A percentile compares a stretch with the other conserved stretches of the same genome.
phyloP scores from a whole-genome alignment of 1,140 invertebrate genomes.

The Bombus picipes region DNA sequence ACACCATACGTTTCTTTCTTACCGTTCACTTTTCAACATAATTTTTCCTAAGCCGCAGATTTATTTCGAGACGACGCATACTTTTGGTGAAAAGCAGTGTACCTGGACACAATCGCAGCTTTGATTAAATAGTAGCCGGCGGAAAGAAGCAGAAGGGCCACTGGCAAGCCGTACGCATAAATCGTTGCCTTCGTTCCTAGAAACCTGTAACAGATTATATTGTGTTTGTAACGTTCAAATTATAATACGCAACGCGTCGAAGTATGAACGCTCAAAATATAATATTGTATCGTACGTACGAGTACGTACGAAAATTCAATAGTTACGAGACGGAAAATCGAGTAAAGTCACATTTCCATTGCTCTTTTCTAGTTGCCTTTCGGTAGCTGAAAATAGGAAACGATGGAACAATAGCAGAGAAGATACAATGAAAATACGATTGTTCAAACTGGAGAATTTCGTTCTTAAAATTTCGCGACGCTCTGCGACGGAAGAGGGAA shows the following conservation, averaged over 20 bases:
- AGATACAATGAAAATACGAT: not conserved
- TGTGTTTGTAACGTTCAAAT: not conserved
- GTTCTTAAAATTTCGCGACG: no score
- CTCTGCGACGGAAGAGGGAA: no score
- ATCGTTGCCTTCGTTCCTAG: slow-evolving; percentile 80
- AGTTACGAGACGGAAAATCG: no score
- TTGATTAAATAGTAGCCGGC: slow-evolving; percentile 80
- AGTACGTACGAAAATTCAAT: no score
- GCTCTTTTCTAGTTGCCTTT: no score
- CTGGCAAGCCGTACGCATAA: slow-evolving; percentile 80
- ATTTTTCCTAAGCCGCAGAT: not conserved
- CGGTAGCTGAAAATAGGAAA: no score
- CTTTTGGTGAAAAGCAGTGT: slow-evolving; percentile 12
- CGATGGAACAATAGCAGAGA: not conserved
- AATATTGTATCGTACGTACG: no score
- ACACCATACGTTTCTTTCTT: not conserved
- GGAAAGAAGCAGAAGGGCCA: slow-evolving; percentile 76
- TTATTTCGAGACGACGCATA: no score
- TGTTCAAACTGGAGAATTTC: no score
- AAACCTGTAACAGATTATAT: slow-evolving; percentile 75
- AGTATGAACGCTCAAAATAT: no score
- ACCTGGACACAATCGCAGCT: slow-evolving; percentile 81
- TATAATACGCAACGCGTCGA: not conserved
- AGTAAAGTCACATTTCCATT: no score
- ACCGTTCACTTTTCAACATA: not conserved